Evolutionary conservation across 2,797 vertebrate species (phyloP).

Genomic region (Protonibea diacanthus): DNA sequence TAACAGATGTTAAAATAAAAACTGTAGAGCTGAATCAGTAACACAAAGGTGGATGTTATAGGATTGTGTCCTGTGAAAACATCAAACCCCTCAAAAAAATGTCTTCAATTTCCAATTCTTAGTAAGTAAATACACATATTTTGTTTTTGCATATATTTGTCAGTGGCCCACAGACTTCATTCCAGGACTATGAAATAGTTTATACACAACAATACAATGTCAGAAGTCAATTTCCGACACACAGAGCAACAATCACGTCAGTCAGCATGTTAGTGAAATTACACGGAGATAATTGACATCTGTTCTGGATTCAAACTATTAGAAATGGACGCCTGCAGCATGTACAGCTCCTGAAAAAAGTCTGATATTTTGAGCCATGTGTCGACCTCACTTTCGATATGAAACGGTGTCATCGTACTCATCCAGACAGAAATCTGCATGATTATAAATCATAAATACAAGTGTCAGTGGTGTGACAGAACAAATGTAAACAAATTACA

Average conservation of each 20-base stretch:
- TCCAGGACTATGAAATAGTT: slow-evolving; percentile 16
- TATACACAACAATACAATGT: not conserved
- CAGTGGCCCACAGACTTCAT: slow-evolving; percentile 16
- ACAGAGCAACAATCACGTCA: slow-evolving; percentile 7
- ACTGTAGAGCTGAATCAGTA: not conserved
- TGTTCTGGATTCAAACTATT: slow-evolving; percentile 15
- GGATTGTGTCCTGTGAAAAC: not conserved
- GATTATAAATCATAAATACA: slow-evolving; percentile 48
- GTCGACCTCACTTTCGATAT: slow-evolving; percentile 36
- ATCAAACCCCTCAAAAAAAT: slow-evolving; percentile 1
- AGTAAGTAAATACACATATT: slow-evolving; percentile 7
- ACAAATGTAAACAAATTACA: slow-evolving; percentile 47
- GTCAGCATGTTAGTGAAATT: not conserved
- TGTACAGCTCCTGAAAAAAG: not conserved
- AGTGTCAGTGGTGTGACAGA: slow-evolving; percentile 47
- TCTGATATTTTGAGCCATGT: not conserved
- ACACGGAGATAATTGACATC: not conserved
- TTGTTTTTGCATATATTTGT: slow-evolving; percentile 30
- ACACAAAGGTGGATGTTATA: slow-evolving; percentile 9
- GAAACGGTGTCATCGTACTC: slow-evolving; percentile 21
- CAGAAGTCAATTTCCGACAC: slow-evolving; percentile 1
- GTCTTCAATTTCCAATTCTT: not conserved
- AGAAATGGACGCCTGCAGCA: slow-evolving; percentile 19
- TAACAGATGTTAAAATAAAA: not conserved
- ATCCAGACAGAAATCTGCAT: slow-evolving; percentile 23